Percentiles rank a stretch among this genome's conserved stretches.
These are phyloP conservation scores for Lycaon pictus DNA, from an alignment of 2,113 vertebrate species.

Conservation along the genomic window DNA sequence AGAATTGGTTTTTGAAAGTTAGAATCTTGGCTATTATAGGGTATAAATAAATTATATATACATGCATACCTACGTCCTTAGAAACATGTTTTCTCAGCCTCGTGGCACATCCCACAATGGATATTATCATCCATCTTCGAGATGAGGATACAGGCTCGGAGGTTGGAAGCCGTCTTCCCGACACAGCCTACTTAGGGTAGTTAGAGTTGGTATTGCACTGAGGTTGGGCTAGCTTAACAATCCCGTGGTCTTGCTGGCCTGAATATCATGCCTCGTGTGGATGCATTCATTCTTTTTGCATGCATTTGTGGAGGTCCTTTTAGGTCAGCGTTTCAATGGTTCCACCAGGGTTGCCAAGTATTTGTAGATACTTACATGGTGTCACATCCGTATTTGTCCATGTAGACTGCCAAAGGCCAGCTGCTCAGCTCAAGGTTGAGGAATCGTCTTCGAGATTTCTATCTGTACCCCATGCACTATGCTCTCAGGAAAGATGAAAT, in stretches of 20 bases:
- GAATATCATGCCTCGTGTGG: neutral
- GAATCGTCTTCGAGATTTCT: neutral
- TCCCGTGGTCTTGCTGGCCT: neutral
- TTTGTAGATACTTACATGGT: neutral
- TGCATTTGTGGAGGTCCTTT: slow-evolving; percentile 13
- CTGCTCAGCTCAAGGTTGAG: neutral
- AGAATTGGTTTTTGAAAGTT: neutral
- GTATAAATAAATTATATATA: neutral
- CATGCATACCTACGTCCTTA: neutral
- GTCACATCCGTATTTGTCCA: neutral
- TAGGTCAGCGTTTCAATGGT: slow-evolving; percentile 12
- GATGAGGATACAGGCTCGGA: neutral
- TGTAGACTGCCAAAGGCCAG: neutral
- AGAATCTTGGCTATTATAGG: neutral
- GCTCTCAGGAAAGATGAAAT: neutral
- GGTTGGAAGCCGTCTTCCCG: neutral
- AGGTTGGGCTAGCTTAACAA: neutral
- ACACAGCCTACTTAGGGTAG: neutral
- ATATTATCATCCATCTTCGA: neutral
- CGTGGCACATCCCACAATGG: neutral
- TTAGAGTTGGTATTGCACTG: neutral
- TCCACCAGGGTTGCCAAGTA: neutral
- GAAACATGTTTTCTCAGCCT: neutral
- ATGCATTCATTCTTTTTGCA: neutral
- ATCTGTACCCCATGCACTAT: neutral